Percentiles rank a stretch among this genome's conserved stretches.
Evolutionary conservation across 1,140 invertebrate species (phyloP).

Genomic region (Formica selysi): DNA sequence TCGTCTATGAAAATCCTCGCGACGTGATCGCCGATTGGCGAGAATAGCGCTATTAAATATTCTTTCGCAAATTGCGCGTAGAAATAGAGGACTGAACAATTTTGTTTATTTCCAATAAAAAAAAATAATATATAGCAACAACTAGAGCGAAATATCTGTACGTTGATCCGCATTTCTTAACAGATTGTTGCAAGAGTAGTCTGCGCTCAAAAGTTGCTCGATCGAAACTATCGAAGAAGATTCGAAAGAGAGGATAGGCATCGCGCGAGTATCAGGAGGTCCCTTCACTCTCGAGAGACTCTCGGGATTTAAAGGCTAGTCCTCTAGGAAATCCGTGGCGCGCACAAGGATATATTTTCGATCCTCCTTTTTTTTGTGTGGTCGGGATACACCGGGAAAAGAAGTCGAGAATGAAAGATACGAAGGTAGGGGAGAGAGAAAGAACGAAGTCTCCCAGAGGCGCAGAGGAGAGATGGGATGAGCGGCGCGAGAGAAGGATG

Average conservation of each 20-base stretch:
- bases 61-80: not conserved
- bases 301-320: slow-evolving; percentile 63
- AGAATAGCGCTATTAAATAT: no score
- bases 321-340: slow-evolving; percentile 51
- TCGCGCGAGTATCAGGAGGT: slow-evolving; percentile 31
- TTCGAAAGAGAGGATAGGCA: slow-evolving; percentile 12
- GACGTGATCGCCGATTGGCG: not conserved
- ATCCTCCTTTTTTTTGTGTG: slow-evolving; percentile 8
- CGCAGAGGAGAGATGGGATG: not conserved
- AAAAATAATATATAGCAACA: not conserved
- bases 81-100: not conserved
- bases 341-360: slow-evolving; percentile 57
- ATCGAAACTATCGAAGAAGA: slow-evolving; percentile 1
- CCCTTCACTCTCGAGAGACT: slow-evolving; percentile 3
- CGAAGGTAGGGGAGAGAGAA: slow-evolving; percentile 15
- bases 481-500: slow-evolving; percentile 15
- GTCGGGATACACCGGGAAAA: slow-evolving; percentile 26
- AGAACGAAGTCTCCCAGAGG: slow-evolving; percentile 17
- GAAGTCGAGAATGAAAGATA: slow-evolving; percentile 57
- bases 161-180: not conserved
- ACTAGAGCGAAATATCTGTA: not conserved
- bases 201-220: not conserved
- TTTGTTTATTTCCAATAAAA: not conserved
- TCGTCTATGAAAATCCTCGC: not conserved
- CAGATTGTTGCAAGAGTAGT: not conserved